Base-by-base conservation (phyloP, 1,140 invertebrate species). In the Drosophila ohnishii region DNA sequence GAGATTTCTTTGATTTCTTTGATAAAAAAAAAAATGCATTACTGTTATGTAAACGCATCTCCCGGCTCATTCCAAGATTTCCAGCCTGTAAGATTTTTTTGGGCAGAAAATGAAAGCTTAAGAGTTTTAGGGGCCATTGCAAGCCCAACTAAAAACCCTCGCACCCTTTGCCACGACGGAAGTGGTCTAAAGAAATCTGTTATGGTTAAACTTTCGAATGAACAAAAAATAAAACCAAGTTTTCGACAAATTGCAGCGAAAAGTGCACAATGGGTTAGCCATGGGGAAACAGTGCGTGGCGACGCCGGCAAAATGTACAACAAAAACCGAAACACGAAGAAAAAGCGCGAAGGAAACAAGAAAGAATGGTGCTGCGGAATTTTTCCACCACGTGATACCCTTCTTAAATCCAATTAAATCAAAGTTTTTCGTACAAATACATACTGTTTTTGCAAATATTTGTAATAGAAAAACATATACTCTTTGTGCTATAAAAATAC, bases 221-320 rank as follows among this genome's bases (percentile, higher is more conserved):
- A 47, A 53, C 7, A 53, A 61, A 51, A 50, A 37, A 62, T 61
- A 47, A 37, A 22, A 32, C 47, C 47, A 61, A 74, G 71, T 85
- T 85, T 85, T 86, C 82, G 78, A 86, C 82, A 86, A 86, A 87
- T 86, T 86, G 78, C 82, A 86, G 75, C 61, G 82, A 85, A 85
- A 85, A 85, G 69, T 85, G 81, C 81, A 84, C 81, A 84, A 84
- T 84, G 73, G 69, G 39, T 78, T 62, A 45, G 74, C 45, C 69
- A 71, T 60, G 73, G 73, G 71, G 80, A 84, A 84, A 84, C 80
- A 84, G 81, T 85, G 80, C 80, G 80, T 84, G 80, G 80, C 75
- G 75, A 79, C 75, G 75, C 45, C 72, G 78, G 39, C 78, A 62
- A 61, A 40, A 75, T 51, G 64, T 67, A 66, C 35, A 60, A 66